Percentiles rank a stretch among this genome's conserved stretches.
These are phyloP conservation scores for Hippopotamyrus pictus DNA, from an alignment of 2,797 vertebrate species.

Conservation along the genomic window DNA sequence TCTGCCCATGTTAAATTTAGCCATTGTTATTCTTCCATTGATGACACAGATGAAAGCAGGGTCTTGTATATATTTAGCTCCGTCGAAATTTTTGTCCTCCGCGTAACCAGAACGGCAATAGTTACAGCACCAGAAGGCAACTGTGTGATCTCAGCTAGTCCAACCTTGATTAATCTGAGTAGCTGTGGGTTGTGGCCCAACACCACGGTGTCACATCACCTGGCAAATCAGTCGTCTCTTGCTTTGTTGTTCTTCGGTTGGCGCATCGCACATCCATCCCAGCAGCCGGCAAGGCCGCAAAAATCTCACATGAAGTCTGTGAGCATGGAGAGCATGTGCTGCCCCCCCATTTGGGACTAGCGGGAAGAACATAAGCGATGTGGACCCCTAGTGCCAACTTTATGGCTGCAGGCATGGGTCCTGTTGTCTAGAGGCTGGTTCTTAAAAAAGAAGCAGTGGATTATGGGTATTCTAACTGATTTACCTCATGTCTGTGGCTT, in stretches of 20 bases:
- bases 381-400: background rate
- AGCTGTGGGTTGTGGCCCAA: background rate
- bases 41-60: background rate
- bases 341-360: background rate
- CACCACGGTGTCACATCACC: background rate
- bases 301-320: background rate
- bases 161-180: background rate
- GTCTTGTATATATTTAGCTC: background rate
- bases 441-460: background rate
- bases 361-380: background rate
- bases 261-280: background rate
- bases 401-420: background rate
- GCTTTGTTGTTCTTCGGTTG: background rate
- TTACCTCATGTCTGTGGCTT: background rate
- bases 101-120: background rate
- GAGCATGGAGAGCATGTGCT: background rate
- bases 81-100: background rate
- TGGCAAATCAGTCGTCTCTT: background rate
- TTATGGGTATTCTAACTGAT: background rate
- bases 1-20: slow-evolving; percentile 27
- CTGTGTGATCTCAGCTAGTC: background rate
- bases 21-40: slow-evolving; percentile 27
- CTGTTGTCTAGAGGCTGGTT: background rate
- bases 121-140: background rate
- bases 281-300: background rate